Evolutionary conservation across 2,113 vertebrate species (phyloP), one percentile per base, ranked within the genome.

Genomic region (Xenopus borealis): DNA sequence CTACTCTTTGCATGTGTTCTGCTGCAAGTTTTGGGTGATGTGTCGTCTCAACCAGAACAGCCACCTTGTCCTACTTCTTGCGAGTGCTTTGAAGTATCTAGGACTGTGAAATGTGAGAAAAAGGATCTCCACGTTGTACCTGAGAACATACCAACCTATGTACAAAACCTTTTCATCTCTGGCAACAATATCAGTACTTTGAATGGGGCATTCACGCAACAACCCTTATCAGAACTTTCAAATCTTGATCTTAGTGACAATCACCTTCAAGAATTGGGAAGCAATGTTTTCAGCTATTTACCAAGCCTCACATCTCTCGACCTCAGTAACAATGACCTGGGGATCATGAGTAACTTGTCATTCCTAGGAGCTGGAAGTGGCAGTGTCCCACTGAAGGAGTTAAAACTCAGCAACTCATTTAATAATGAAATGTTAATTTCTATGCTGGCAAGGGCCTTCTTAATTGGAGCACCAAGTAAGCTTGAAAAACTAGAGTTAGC

Each of bases 71-170:
- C 93, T 8, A 63, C 80, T n/a, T 68, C 63, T 3, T 99, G 97
- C 69, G 76, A 86, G 73, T 99, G 97, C 80, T 89, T 81, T 3
- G 87, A 88, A 70, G 72, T 82, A 11, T 83, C 84, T 73, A 83
- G 75, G 80, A 90, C 87, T 0, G 91, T 98, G 10, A 93, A 94
- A 86, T 98, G 97, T 81, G 88, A 91, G 74, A 92, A 91, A 80
- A 82, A 87, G 79, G 86, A 90, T 78, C 90, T 99, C 82, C 86
- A 79, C 10, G 83, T 67, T 1, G 87, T 98, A 80, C 96, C 96
- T 0, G 78, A 64, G 13, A 85, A 89, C 62, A 80, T 98, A 62
- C 95, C 95, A 1, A 14, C 12, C 30, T 88, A 93, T 16, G 92
- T 91, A 65, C 93, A 86, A 81, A 85, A 14, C 62, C 88, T 98